Evolutionary conservation across 2,113 vertebrate genomes (phyloP).

Genomic region (Thalassarche chlororhynchos): DNA sequence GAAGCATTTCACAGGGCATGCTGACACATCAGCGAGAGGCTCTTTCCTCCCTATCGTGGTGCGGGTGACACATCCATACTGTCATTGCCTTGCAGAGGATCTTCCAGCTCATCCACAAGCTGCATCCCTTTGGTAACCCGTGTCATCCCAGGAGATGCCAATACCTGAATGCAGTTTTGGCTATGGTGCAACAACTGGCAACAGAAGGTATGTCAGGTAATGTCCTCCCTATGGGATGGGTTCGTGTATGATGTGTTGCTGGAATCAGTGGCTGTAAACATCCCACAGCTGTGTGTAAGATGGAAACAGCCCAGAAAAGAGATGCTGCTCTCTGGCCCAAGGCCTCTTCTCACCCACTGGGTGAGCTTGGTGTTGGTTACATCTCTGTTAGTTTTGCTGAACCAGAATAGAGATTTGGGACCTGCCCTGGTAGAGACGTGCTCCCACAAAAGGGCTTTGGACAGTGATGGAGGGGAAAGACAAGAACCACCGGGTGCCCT

Average conservation of each 20-base stretch:
- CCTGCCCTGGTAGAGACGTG: no score
- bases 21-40: not conserved
- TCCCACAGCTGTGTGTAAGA: not conserved
- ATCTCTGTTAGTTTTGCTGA: not conserved
- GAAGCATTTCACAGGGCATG: not conserved
- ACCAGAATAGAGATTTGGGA: not conserved
- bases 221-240: not conserved
- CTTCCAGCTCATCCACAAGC: not conserved
- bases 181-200: not conserved
- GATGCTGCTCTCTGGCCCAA: not conserved
- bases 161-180: not conserved
- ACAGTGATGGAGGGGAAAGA: not conserved
- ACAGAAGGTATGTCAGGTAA: not conserved
- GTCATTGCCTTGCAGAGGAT: not conserved
- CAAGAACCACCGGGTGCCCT: not conserved
- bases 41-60: not conserved
- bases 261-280: not conserved
- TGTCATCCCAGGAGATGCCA: not conserved
- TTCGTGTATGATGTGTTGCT: not conserved
- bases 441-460: not conserved
- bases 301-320: not conserved
- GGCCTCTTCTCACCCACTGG: not conserved
- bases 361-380: not conserved
- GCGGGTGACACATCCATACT: not conserved
- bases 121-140: not conserved